phyloP scores from a whole-genome alignment of 2,888 invertebrate species.

The Drepanosiphum platanoidis region DNA sequence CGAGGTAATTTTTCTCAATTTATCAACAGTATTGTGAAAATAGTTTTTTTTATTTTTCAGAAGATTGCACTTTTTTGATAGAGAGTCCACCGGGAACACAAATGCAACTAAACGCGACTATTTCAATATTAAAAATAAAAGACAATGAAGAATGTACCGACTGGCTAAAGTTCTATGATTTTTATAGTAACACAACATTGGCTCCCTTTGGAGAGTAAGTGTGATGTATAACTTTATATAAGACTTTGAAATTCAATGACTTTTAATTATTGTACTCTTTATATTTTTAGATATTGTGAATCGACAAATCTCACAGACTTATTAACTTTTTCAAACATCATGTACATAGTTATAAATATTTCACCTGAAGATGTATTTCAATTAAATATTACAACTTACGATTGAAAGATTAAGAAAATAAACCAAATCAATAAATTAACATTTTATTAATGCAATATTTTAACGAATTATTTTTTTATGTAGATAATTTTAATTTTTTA shows the following conservation, averaged over 20 bases:
- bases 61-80: conserved; percentile 54
- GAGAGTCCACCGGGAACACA: conserved; percentile 51
- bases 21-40: not conserved
- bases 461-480: not conserved
- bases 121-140: conserved; percentile 31
- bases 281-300: conserved; percentile 49
- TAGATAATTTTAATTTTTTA: not conserved
- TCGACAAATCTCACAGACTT: conserved; percentile 31
- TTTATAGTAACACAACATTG: conserved; percentile 46
- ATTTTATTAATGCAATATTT: not conserved
- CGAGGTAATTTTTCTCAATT: not conserved
- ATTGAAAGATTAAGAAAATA: not conserved
- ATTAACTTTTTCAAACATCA: conserved; percentile 52
- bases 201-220: conserved; percentile 53
- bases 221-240: too few species aligned
- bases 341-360: conserved; percentile 43
- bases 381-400: conserved; percentile 29
- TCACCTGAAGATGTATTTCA: conserved; percentile 41
- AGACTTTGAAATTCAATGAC: not conserved
- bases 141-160: conserved; percentile 1
- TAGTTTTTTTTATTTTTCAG: conserved; percentile 25
- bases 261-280: conserved; percentile 3
- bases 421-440: not conserved
- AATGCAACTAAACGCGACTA: conserved; percentile 41
- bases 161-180: conserved; percentile 45